phyloP scores from a whole-genome alignment of 2,797 vertebrate genomes.

The Gymnoscopelus braueri region DNA sequence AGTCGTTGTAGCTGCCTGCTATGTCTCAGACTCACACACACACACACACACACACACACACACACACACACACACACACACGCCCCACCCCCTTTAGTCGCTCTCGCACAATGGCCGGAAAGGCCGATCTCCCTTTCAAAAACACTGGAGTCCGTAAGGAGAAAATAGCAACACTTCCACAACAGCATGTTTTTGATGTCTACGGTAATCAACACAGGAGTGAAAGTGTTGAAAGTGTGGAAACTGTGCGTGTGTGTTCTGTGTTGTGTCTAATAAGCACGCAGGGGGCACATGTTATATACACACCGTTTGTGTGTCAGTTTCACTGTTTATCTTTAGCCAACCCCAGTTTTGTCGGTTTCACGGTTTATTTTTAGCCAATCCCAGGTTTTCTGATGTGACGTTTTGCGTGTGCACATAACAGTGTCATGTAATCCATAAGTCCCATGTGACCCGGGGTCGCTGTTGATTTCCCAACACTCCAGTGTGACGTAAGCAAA shows the following conservation, averaged over 20 bases:
- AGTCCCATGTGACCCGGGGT: not conserved
- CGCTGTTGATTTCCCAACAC: no score
- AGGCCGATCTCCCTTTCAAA: constrained; percentile 75
- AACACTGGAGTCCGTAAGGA: constrained; percentile 60
- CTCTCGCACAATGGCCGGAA: constrained; percentile 83
- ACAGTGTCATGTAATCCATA: constrained; percentile 1
- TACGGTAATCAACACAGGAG: constrained; percentile 40
- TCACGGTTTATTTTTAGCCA: constrained; percentile 22
- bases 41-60: constrained; percentile 24
- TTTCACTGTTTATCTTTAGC: constrained; percentile 30
- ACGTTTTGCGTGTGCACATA: not conserved
- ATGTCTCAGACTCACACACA: constrained; percentile 42
- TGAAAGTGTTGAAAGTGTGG: constrained; percentile 9
- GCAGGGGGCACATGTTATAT: constrained; percentile 11
- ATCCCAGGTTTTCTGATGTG: no score
- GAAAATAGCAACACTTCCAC: constrained; percentile 76
- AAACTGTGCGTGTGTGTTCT: not conserved
- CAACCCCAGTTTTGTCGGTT: not conserved
- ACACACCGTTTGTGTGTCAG: constrained; percentile 2
- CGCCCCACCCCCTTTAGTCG: constrained; percentile 26
- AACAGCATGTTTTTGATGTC: constrained; percentile 61
- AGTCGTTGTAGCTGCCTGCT: constrained; percentile 56
- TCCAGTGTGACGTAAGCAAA: no score
- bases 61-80: constrained; percentile 22
- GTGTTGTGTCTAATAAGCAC: not conserved